Conservation (phyloP, 2,888 invertebrate genomes). For the Bedellia somnulentella region DNA sequence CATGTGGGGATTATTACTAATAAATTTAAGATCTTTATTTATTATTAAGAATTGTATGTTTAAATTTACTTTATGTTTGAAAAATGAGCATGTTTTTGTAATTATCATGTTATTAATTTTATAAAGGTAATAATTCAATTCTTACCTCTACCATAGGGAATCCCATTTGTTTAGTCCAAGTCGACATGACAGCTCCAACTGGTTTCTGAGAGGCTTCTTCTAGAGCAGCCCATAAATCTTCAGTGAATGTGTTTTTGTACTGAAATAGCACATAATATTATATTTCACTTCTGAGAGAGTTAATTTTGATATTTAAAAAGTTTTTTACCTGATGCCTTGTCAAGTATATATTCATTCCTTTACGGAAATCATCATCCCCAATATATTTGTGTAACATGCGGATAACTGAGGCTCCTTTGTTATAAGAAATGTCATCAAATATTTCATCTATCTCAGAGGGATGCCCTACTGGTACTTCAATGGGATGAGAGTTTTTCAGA, state of each 20-base stretch:
- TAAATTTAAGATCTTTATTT: too few species aligned
- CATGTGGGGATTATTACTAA: too few species aligned
- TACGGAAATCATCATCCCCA: slow-evolving; percentile 88
- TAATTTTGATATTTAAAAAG: too few species aligned
- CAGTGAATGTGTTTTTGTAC: slow-evolving; percentile 90
- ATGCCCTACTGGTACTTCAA: slow-evolving; percentile 92
- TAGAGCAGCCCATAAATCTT: slow-evolving; percentile 90
- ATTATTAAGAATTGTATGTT: too few species aligned
- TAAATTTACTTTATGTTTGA: too few species aligned
- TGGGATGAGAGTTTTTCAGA: slow-evolving; percentile 91
- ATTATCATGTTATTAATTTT: too few species aligned
- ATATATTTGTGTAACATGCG: slow-evolving; percentile 94
- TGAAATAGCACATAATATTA: slow-evolving; percentile 24
- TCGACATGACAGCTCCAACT: slow-evolving; percentile 89
- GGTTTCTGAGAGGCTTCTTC: slow-evolving; percentile 89
- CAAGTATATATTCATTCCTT: slow-evolving; percentile 90
- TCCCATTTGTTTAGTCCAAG: slow-evolving; percentile 96
- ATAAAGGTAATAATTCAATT: too few species aligned
- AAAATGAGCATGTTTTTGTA: too few species aligned
- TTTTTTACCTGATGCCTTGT: slow-evolving; percentile 70
- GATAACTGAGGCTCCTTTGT: slow-evolving; percentile 93
- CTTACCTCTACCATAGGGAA: slow-evolving; percentile 78
- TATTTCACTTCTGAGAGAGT: too few species aligned
- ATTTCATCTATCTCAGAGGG: slow-evolving; percentile 96
- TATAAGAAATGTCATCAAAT: slow-evolving; percentile 96